Evolutionary conservation across 2,888 invertebrate species (phyloP), one percentile per base, ranked within the genome.

Genomic region (Apodemia mormo): DNA sequence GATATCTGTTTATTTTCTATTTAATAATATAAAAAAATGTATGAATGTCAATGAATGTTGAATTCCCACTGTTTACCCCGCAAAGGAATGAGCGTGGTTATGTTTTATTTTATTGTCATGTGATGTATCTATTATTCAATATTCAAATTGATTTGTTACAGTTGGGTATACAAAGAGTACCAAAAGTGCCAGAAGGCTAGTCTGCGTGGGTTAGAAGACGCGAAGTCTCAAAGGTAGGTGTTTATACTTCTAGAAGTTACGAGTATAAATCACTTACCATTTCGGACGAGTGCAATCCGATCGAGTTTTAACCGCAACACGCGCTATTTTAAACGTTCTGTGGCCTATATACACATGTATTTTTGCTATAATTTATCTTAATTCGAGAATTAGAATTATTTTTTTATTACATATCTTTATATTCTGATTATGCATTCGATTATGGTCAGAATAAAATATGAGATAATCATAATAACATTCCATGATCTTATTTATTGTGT

Each of bases 401-500:
- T 89, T 90, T 89, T 82, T 87, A 85, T 84, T 84, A 76, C 76
- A 75, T 76, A 76, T 76, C 74, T 76, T 70, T 72, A 70, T 71
- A 70, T 66, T 66, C 80, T 79, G 81, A 83, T 81, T 78, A 77
- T 78, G 79, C 78, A 33, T 30, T 30, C 83, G 81, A 82, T 76
- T 74, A 74, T 79, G 80, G 79, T 80, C 79, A 80, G 82, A 81
- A 80, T 76, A 78, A 82, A 84, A 84, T 81, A 84, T 81, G 75
- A 81, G 82, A 81, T 86, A 90, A 86, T 86, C 83, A 85, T 88
- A 86, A 86, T 86, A 88, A 92, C 92, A 93, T 93, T 93, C 92
- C 92, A 93, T 90, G 89, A 88, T 92, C 87, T 92, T 89, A 93
- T 92, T 93, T 93, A 93, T 93, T 93, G 87, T 93, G 90, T 92